A percentile compares a stretch with the other conserved stretches of the same genome.
These are phyloP conservation scores for Sphaeramia orbicularis DNA, from an alignment of 2,797 vertebrate genomes.

Conservation along the genomic window DNA sequence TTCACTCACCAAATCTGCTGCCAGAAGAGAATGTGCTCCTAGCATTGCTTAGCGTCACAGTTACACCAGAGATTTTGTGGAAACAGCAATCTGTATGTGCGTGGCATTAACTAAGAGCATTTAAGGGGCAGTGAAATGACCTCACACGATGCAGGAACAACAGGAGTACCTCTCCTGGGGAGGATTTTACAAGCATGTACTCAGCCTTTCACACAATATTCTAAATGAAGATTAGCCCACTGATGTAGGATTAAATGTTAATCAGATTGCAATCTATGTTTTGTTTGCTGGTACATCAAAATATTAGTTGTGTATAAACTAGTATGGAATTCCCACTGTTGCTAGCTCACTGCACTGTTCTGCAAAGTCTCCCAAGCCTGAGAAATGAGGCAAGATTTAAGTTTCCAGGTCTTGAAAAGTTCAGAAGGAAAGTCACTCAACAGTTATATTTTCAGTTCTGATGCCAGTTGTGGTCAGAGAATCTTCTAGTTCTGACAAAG, in stretches of 20 bases:
- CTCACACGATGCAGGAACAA: constrained; percentile 49
- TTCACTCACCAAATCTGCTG: constrained; percentile 39
- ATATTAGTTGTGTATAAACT: constrained; percentile 14
- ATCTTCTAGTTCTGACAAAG: neutral
- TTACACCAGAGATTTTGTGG: constrained; percentile 38
- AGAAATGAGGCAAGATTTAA: constrained; percentile 1
- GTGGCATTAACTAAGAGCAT: constrained; percentile 39
- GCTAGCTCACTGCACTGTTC: neutral
- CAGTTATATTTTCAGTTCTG: neutral
- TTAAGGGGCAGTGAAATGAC: constrained; percentile 46
- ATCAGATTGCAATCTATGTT: constrained; percentile 29
- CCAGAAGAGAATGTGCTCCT: constrained; percentile 48
- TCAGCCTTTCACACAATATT: constrained; percentile 15
- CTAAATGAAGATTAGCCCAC: constrained; percentile 30
- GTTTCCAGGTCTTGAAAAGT: neutral
- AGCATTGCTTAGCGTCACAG: constrained; percentile 26
- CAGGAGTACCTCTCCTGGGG: constrained; percentile 29
- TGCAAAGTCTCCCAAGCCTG: neutral
- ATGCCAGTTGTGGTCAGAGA: neutral
- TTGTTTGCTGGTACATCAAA: constrained; percentile 25
- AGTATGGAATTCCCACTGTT: neutral
- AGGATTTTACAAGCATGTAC: constrained; percentile 44
- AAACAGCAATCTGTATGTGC: constrained; percentile 18
- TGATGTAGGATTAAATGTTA: constrained; percentile 22
- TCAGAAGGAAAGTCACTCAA: constrained; percentile 3